These are phyloP conservation scores for Meiosimyza platycephala DNA, from an alignment of 2,888 invertebrate species.

Conservation along the genomic window DNA sequence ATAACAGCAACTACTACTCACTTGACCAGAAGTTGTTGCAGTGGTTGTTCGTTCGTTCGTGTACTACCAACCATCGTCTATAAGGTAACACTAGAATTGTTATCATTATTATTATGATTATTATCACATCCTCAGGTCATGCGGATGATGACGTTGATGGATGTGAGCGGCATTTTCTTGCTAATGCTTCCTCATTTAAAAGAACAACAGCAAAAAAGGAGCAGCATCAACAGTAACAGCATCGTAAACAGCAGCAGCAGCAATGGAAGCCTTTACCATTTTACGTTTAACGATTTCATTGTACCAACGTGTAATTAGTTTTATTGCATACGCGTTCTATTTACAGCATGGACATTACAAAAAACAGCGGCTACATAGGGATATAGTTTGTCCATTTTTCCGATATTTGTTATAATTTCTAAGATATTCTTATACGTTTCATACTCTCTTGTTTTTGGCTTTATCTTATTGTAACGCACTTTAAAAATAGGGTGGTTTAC, in stretches of 20 bases:
- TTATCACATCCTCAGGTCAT: conserved; percentile 34
- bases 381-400: no score
- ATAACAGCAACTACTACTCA: conserved; percentile 1
- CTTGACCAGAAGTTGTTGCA: conserved; percentile 24
- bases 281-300: conserved; percentile 31
- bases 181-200: conserved; percentile 34
- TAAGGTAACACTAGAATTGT: not conserved
- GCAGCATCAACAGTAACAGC: conserved; percentile 18
- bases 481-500: no score
- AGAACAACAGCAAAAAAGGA: conserved; percentile 10
- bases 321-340: conserved; percentile 34
- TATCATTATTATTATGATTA: conserved; percentile 33
- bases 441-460: no score
- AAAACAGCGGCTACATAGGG: no score
- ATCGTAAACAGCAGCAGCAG: conserved; percentile 13
- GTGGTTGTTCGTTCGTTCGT: not conserved
- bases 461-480: no score
- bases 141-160: conserved; percentile 32
- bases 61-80: not conserved
- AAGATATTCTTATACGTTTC: no score
- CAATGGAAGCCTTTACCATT: conserved; percentile 8
- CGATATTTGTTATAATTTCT: no score
- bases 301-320: conserved; percentile 36
- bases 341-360: not conserved
- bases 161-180: conserved; percentile 19